Conservation (phyloP, 2,888 invertebrate genomes). For the Rugalucina vietnamica region DNA sequence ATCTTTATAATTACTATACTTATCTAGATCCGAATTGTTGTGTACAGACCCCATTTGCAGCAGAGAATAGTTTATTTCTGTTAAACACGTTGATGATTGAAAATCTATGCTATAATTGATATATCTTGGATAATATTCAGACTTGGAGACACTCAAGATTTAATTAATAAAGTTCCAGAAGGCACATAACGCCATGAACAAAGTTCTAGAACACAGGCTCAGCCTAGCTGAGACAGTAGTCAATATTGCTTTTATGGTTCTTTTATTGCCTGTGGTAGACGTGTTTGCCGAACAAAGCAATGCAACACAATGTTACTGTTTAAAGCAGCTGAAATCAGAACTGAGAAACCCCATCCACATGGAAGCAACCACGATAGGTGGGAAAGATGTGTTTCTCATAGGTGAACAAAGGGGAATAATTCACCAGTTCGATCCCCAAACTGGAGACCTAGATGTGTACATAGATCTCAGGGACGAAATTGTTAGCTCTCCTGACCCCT, state of each 20-base stretch:
- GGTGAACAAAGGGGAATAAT: slow-evolving; percentile 67
- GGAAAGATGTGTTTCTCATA: slow-evolving; percentile 47
- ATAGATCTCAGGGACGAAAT: slow-evolving; percentile 60
- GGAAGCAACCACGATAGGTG: slow-evolving; percentile 37
- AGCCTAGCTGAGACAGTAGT: background rate
- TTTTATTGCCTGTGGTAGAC: background rate
- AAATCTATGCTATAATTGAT: background rate
- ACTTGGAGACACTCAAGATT: background rate
- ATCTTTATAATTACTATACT: too few species aligned
- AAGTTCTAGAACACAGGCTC: background rate
- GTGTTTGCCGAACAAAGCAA: background rate
- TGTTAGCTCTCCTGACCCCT: slow-evolving; percentile 23
- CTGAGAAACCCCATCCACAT: slow-evolving; percentile 61
- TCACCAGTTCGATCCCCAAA: slow-evolving; percentile 24
- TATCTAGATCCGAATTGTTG: too few species aligned
- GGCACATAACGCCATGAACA: background rate
- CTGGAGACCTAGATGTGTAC: slow-evolving; percentile 30
- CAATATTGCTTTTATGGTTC: background rate
- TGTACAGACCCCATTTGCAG: too few species aligned
- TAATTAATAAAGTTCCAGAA: background rate
- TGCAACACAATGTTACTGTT: slow-evolving; percentile 56
- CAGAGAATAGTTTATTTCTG: background rate
- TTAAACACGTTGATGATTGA: background rate
- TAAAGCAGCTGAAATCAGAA: slow-evolving; percentile 44
- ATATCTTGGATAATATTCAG: background rate